A percentile compares a stretch with the other conserved stretches of the same genome.
Evolutionary conservation across 2,888 invertebrate species (phyloP).

Genomic region (Stenchaetothrips biformis): DNA sequence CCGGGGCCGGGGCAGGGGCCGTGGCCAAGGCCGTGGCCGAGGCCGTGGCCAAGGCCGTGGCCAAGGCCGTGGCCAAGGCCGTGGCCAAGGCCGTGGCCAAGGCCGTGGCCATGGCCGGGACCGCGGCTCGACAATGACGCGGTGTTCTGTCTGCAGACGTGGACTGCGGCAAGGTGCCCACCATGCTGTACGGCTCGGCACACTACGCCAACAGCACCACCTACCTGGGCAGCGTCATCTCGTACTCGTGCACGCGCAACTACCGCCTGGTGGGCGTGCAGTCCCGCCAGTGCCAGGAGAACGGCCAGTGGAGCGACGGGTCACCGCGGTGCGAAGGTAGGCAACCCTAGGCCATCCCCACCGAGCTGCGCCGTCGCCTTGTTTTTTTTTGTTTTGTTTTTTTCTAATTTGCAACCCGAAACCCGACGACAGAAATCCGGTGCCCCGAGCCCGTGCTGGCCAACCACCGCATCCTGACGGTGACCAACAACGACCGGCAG

Average conservation of each 20-base stretch:
- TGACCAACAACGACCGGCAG: slow-evolving; percentile 86
- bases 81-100: too few species aligned
- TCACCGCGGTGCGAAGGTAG: slow-evolving; percentile 83
- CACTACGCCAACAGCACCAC: slow-evolving; percentile 74
- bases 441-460: slow-evolving; percentile 79
- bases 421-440: slow-evolving; percentile 64
- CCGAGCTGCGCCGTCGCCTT: not conserved
- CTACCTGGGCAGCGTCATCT: slow-evolving; percentile 72
- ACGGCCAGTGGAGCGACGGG: slow-evolving; percentile 75
- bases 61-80: not conserved
- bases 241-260: slow-evolving; percentile 73
- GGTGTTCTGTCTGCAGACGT: slow-evolving; percentile 57
- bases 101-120: too few species aligned
- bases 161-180: slow-evolving; percentile 80
- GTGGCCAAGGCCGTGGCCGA: not conserved
- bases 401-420: slow-evolving; percentile 27
- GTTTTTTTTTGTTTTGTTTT: slow-evolving; percentile 31
- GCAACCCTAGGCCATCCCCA: slow-evolving; percentile 16
- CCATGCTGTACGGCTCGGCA: slow-evolving; percentile 70
- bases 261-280: slow-evolving; percentile 72
- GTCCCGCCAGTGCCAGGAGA: slow-evolving; percentile 66
- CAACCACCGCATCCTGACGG: slow-evolving; percentile 78
- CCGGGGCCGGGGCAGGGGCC: not conserved
- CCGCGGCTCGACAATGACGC: not conserved
- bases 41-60: not conserved